Percentiles rank a stretch among this genome's conserved stretches.
Evolutionary conservation across 2,113 vertebrate genomes (phyloP).

Genomic region (Emydura subglobosa): DNA sequence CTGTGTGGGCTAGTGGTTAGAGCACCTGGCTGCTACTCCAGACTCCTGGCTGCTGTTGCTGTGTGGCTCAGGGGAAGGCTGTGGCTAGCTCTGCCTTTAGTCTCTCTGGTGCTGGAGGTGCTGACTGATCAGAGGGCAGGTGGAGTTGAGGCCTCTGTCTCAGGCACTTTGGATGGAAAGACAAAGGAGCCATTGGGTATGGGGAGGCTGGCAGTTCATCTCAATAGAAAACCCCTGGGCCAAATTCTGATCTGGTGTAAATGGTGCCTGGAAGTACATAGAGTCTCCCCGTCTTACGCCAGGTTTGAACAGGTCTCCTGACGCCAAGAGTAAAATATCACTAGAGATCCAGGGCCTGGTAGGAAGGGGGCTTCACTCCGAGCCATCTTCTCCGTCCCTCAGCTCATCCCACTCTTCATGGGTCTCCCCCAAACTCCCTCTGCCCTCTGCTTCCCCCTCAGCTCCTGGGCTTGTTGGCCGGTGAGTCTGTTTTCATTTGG

Average conservation of each 20-base stretch:
- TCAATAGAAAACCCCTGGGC: neutral
- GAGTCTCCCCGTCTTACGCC: neutral
- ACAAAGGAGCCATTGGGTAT: neutral
- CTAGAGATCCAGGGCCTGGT: neutral
- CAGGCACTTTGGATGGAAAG: neutral
- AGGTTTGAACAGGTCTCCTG: neutral
- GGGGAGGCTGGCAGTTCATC: neutral
- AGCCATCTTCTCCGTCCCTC: neutral
- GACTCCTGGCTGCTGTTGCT: neutral
- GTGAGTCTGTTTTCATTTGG: neutral
- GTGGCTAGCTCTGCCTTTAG: neutral
- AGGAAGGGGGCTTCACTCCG: neutral
- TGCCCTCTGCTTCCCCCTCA: neutral
- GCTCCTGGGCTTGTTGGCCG: neutral
- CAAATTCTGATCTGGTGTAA: neutral
- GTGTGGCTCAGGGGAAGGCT: neutral
- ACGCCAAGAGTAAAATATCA: neutral
- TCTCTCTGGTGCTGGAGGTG: neutral
- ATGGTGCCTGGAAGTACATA: rapidly evolving
- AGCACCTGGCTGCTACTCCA: neutral
- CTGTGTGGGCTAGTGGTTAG: neutral
- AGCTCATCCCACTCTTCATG: neutral
- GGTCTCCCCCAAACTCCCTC: neutral
- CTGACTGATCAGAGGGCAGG: neutral
- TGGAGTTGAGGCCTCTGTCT: neutral